These are phyloP conservation scores for Cephus rjabovi DNA, from an alignment of 2,888 invertebrate genomes.

Conservation along the genomic window DNA sequence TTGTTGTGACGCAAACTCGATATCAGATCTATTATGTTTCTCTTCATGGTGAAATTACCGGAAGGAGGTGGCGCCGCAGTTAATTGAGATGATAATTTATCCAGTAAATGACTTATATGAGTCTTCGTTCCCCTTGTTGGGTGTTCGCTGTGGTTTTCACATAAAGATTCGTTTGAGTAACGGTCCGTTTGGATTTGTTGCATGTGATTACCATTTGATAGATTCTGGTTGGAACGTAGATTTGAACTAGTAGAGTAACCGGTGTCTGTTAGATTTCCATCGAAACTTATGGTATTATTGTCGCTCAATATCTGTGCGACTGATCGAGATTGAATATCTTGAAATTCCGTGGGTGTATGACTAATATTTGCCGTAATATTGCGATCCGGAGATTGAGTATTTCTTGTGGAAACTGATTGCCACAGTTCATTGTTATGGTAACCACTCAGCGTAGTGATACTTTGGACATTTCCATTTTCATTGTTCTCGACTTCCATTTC, in stretches of 20 bases:
- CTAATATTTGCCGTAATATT: slow-evolving; percentile 14
- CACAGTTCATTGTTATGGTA: slow-evolving; percentile 12
- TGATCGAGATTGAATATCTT: not conserved
- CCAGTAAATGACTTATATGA: slow-evolving; percentile 57
- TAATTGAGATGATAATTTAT: slow-evolving; percentile 51
- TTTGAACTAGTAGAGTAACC: slow-evolving; percentile 39
- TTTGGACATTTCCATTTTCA: slow-evolving; percentile 31
- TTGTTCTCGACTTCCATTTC: slow-evolving; percentile 42
- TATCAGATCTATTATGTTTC: slow-evolving; percentile 49
- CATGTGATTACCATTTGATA: slow-evolving; percentile 26
- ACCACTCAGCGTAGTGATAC: slow-evolving; percentile 12
- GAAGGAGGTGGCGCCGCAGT: slow-evolving; percentile 38
- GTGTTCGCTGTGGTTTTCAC: slow-evolving; percentile 28
- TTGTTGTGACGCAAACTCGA: slow-evolving; percentile 40
- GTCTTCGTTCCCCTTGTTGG: slow-evolving; percentile 52
- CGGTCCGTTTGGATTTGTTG: not conserved
- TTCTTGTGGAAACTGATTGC: slow-evolving; percentile 18
- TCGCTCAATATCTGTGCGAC: slow-evolving; percentile 13
- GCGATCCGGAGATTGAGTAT: slow-evolving; percentile 14
- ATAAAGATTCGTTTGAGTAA: slow-evolving; percentile 19
- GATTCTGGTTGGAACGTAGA: slow-evolving; percentile 24
- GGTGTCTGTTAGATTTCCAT: slow-evolving; percentile 34
- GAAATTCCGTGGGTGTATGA: slow-evolving; percentile 11
- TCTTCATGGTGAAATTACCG: slow-evolving; percentile 36
- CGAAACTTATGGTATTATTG: slow-evolving; percentile 27